Evolutionary conservation across 2,113 vertebrate species (phyloP), one percentile per base, ranked within the genome.

Genomic region (Oxygymnocypris stewartii): DNA sequence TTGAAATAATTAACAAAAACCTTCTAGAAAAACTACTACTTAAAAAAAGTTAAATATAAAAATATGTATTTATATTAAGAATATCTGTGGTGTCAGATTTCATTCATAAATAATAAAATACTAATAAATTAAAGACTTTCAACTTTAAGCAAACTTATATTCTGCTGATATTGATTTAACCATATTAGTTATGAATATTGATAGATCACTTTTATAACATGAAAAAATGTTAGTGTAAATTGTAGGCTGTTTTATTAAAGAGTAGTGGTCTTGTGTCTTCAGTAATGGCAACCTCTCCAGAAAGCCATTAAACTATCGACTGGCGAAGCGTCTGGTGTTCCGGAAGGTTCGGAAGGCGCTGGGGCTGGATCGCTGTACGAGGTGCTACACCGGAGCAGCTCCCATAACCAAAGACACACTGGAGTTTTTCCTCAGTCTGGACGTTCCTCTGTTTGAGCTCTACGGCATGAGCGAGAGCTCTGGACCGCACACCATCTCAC

Each of bases 401-500:
- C 96, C 97, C 59, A 97, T 99, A 73, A 92, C 95, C 89, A 95
- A 93, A 51, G 96, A 98, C 14, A 98, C 96, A 0, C 87, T 97
- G 42, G 96, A 99, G 42, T 99, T 97, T 92, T 99, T 99, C 69
- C 88, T 99, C n/a, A 99, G 98, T 85, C 94, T 99, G 35, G 95
- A 99, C 87, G 95, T 99, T 0, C 96, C 95, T 0, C 84, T 99
- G 7, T 92, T 95, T 0, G 97, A 99, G 90, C 92, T 97, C 59
- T 99, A 99, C 0, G 98, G 98, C 28, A 96, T 99, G 97, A 99
- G 96, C 0, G 97, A 99, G 88, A 95, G 95, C 93, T 93, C 95
- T 0, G 98, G 98, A 0, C 97, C 97, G 1, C 98, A 99, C 91
- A 95, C 95, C 0, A 4, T 94, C 31, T 96, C 95, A 2, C 42